A percentile compares a stretch with the other conserved stretches of the same genome.
phyloP scores from a whole-genome alignment of 2,113 vertebrate genomes.

The Takifugu flavidus region DNA sequence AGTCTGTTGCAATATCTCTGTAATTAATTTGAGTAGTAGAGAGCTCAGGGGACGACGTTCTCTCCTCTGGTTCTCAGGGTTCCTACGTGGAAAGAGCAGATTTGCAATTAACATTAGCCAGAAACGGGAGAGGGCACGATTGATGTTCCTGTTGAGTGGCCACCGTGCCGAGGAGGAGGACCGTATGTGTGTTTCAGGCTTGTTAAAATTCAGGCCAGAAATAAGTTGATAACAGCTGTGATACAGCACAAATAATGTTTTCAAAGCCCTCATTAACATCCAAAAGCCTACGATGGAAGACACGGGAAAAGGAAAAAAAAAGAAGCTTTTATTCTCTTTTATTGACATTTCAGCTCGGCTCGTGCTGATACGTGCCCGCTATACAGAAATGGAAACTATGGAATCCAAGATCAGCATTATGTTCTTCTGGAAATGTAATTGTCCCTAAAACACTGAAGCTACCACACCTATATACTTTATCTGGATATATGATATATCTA shows the following conservation, averaged over 20 bases:
- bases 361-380: slow-evolving; percentile 12
- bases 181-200: slow-evolving; percentile 49
- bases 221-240: slow-evolving; percentile 71
- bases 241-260: slow-evolving; percentile 81
- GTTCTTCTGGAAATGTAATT: too few relatives aligned
- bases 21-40: slow-evolving; percentile 38
- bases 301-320: slow-evolving; percentile 29
- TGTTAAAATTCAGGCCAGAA: slow-evolving; percentile 73
- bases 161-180: slow-evolving; percentile 48
- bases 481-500: too few relatives aligned
- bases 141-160: slow-evolving; percentile 76
- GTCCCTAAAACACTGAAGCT: too few relatives aligned
- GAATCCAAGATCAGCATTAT: too few relatives aligned
- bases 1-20: slow-evolving; percentile 38
- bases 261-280: slow-evolving; percentile 71
- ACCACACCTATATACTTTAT: too few relatives aligned
- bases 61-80: slow-evolving; percentile 56
- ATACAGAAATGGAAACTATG: too few relatives aligned
- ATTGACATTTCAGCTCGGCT: slow-evolving; percentile 35
- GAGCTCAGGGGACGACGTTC: slow-evolving; percentile 48
- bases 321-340: slow-evolving; percentile 61
- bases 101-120: slow-evolving; percentile 72
- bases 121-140: slow-evolving; percentile 64
- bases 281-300: slow-evolving; percentile 53
- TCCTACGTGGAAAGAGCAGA: slow-evolving; percentile 70